Conservation (phyloP, 2,113 vertebrate species). For the Myiagra hebetior region DNA sequence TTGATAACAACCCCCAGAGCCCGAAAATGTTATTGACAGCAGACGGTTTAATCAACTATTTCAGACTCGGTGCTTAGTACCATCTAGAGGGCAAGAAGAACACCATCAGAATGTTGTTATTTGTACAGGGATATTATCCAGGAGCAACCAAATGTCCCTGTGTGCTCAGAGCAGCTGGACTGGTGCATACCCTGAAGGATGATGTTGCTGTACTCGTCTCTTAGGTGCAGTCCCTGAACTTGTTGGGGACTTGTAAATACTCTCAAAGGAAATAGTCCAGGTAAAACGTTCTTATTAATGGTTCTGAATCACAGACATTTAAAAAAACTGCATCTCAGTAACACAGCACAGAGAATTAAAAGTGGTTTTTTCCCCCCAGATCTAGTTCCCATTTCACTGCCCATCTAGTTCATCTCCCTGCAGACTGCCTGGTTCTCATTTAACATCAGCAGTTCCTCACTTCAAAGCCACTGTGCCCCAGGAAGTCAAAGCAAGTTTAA, state of each 20-base stretch:
- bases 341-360: not conserved
- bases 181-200: not conserved
- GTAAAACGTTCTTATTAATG: not conserved
- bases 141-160: not conserved
- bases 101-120: not conserved
- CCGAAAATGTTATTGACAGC: not conserved
- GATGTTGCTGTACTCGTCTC: not conserved
- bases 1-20: not conserved
- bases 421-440: not conserved
- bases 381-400: not conserved
- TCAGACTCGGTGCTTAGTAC: not conserved
- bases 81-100: constrained; percentile 28
- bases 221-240: not conserved
- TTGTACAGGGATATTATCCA: not conserved
- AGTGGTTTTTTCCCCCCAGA: not conserved
- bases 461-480: not conserved
- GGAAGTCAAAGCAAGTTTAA: not conserved
- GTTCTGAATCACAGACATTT: not conserved
- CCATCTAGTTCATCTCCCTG: not conserved
- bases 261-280: not conserved
- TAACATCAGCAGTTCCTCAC: not conserved
- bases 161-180: not conserved
- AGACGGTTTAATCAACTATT: not conserved
- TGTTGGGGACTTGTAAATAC: not conserved
- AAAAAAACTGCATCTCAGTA: not conserved